Base-by-base conservation (phyloP, 2,797 vertebrate species). In the Taenioides sp. region DNA sequence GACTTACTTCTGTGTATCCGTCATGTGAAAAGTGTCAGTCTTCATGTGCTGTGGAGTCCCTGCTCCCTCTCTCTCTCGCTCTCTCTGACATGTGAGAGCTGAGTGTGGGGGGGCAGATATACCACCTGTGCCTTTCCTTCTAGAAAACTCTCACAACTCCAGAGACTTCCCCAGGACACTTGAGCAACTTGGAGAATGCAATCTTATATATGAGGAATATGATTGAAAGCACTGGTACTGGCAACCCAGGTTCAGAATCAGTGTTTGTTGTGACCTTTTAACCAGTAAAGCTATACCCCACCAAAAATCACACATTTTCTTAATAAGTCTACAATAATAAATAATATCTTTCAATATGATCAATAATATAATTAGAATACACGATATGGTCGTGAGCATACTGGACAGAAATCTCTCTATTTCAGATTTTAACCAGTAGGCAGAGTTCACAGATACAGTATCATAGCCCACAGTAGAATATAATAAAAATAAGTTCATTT, bases 61-160 rank as follows among this genome's bases (percentile, higher is more conserved):
- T 67, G 74, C 23, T 73, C 28, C 67, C 69, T 65, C 69, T 14
- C 28, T 7, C n/a, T 69, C 69, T 40, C n/a, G n/a, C 37, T 43
- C 14, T 47, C 23, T 40, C n/a, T 67, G 79, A 31, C 31, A 73
- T 78, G 3, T 71, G 85, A 80, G 76, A 2, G 22, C 67, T 14
- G 61, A 65, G 25, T 27, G n/a, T n/a, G 68, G 1, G 61, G 70
- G 67, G 23, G 49, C 66, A 82, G 77, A 74, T 80, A 71, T 80
- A 86, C n/a, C 88, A 91, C 65, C 87, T 88, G 87, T 80, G 68
- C 79, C 43, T 3, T 43, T 60, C 72, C 80, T 79, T 90, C 88
- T 50, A 71, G 87, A 87, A 88, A 62, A 1, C 5, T 76, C 84
- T 81, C 80, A 79, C 83, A 77, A 1, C 71, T 74, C 79, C 66